Conservation (phyloP, 2,113 vertebrate genomes). For the Trogon melanurus region DNA sequence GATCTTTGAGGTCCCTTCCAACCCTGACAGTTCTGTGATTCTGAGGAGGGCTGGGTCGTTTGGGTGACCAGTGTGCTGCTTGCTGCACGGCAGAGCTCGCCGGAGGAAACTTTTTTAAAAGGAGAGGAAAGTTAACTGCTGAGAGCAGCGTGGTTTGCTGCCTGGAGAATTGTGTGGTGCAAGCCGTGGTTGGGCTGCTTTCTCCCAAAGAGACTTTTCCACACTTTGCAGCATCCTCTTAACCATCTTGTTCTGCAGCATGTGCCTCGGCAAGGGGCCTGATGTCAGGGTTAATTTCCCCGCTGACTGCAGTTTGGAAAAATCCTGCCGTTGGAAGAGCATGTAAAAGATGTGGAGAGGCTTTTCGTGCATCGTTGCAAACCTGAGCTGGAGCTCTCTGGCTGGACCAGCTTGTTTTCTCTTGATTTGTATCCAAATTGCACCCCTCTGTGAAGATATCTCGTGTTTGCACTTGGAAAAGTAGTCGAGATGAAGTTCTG, state of each 20-base stretch:
- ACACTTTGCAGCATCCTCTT: not conserved
- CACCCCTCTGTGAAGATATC: not conserved
- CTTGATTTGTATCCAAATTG: not conserved
- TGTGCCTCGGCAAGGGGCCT: fast-evolving
- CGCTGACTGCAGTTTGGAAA: not conserved
- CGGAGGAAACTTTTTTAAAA: not conserved
- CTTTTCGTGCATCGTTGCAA: fast-evolving
- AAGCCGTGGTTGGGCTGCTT: not conserved
- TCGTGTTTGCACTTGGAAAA: not conserved
- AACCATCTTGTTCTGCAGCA: not conserved
- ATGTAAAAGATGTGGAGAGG: not conserved
- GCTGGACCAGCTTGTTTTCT: not conserved
- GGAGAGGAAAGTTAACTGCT: not conserved
- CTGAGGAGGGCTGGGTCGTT: not conserved
- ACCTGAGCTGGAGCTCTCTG: not conserved
- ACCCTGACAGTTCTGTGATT: too few relatives aligned
- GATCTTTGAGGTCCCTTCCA: too few relatives aligned
- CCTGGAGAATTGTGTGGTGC: not conserved
- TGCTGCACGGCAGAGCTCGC: not conserved
- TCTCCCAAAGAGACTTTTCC: not conserved
- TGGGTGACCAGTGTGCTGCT: not conserved
- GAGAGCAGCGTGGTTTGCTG: not conserved
- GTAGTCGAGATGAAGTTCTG: not conserved
- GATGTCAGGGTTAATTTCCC: not conserved
- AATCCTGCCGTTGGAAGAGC: not conserved